Evolutionary conservation across 2,113 vertebrate genomes (phyloP).

Genomic region (Brevimyrus niger): DNA sequence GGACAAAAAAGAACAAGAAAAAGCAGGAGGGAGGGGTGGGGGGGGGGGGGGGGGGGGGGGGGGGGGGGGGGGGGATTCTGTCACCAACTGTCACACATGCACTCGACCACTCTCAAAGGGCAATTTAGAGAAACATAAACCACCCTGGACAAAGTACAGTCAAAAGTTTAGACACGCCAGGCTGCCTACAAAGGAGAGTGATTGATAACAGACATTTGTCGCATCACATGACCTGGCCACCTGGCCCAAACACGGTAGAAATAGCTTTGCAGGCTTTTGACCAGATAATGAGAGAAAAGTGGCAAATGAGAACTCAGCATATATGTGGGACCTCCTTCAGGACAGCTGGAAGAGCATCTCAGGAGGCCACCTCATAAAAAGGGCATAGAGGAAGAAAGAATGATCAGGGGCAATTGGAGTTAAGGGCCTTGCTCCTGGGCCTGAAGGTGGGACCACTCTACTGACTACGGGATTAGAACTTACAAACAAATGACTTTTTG

Average conservation of each 20-base stretch:
- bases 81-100: neutral
- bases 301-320: neutral
- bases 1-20: too few species aligned
- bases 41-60: neutral
- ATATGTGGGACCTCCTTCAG: too few species aligned
- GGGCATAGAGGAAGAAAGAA: neutral
- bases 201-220: too few species aligned
- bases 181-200: neutral
- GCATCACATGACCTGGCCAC: neutral
- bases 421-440: neutral
- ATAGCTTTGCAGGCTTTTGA: neutral
- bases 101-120: neutral
- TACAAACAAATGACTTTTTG: neutral
- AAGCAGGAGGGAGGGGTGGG: too few species aligned
- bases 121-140: neutral
- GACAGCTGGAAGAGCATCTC: too few species aligned
- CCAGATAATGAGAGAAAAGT: neutral
- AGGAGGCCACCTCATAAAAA: neutral
- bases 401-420: neutral
- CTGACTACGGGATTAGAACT: neutral
- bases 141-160: neutral
- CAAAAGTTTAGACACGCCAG: neutral
- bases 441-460: neutral
- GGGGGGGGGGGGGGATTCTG: neutral
- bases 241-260: neutral